A percentile compares a stretch with the other conserved stretches of the same genome.
Conservation (phyloP, 2,113 vertebrate genomes). For the Talpa occidentalis region DNA sequence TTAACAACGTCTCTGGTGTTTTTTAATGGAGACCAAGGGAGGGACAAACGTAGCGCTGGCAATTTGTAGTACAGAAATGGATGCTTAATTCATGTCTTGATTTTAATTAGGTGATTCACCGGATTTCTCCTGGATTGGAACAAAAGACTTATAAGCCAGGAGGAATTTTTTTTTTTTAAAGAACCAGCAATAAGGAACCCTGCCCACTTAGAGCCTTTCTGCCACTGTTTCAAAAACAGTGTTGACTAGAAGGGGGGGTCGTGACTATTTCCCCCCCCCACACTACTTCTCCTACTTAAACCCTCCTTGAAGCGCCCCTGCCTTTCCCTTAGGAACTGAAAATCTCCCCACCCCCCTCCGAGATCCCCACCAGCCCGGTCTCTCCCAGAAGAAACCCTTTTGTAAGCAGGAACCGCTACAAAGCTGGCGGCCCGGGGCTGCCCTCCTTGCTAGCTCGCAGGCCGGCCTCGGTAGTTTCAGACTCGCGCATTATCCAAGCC, state of each 20-base stretch:
- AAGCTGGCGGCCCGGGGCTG: conserved; percentile 78
- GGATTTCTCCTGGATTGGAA: conserved; percentile 88
- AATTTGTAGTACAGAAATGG: conserved; percentile 90
- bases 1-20: conserved; percentile 87
- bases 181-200: conserved; percentile 67
- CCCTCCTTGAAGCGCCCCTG: conserved; percentile 67
- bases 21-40: conserved; percentile 90
- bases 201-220: conserved; percentile 85
- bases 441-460: conserved; percentile 71
- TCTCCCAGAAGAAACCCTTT: conserved; percentile 75
- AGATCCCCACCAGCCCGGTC: conserved; percentile 59
- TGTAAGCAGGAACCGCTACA: conserved; percentile 83
- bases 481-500: conserved; percentile 73
- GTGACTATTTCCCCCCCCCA: conserved; percentile 59
- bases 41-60: conserved; percentile 86
- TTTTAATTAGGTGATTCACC: conserved; percentile 92
- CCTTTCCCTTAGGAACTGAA: conserved; percentile 64
- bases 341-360: conserved; percentile 21
- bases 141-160: conserved; percentile 84
- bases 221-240: conserved; percentile 87
- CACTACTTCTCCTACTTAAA: conserved; percentile 67
- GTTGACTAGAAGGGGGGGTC: conserved; percentile 69
- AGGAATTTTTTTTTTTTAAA: conserved; percentile 71
- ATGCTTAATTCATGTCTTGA: conserved; percentile 91
- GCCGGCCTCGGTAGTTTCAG: conserved; percentile 78